Evolutionary conservation across 2,113 vertebrate species (phyloP), one percentile per base, ranked within the genome.

Genomic region (Cololabis saira): DNA sequence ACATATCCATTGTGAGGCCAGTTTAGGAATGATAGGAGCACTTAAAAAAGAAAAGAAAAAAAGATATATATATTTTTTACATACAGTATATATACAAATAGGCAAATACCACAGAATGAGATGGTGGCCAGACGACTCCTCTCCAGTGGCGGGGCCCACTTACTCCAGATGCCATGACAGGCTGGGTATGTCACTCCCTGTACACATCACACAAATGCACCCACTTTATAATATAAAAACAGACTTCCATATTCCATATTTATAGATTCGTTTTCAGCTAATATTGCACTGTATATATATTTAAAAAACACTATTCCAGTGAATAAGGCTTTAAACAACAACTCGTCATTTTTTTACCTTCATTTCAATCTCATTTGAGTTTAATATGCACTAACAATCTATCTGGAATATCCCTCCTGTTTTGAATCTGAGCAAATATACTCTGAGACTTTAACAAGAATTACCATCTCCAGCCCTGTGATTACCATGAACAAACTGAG

Each of bases 141-240:
- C 61, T 99, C 98, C 74, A 99, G 80, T 14, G 98, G 98, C 21
- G 98, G 98, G 17, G 98, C 97, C 98, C 98, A 99, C 76, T 99
- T 99, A 90, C 97, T 98, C 98, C 98, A 99, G 80, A 99, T 99
- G 0, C 98, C 98, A 0, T 99, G 98, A 66, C 98, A 99, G 52
- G 98, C 98, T 64, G 98, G 98, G 78, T 99, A 99, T 72, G 97
- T 99, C 81, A 99, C 98, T 4, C 98, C 98, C 98, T 99, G 83
- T 68, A 81, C 30, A 82, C 49, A 84, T 3, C 45, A 71, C 60
- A 68, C 24, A 66, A 2, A 13, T 57, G 48, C 30, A 24, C 4
- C 27, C 10, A 37, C 10, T 37, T 37, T 7, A 37, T 9, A 1
- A 37, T 37, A 37, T 37, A 37, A 9, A 37, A 37, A 3, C 10